These are phyloP conservation scores for Cinclus cinclus DNA, from an alignment of 2,113 vertebrate genomes.

Conservation along the genomic window DNA sequence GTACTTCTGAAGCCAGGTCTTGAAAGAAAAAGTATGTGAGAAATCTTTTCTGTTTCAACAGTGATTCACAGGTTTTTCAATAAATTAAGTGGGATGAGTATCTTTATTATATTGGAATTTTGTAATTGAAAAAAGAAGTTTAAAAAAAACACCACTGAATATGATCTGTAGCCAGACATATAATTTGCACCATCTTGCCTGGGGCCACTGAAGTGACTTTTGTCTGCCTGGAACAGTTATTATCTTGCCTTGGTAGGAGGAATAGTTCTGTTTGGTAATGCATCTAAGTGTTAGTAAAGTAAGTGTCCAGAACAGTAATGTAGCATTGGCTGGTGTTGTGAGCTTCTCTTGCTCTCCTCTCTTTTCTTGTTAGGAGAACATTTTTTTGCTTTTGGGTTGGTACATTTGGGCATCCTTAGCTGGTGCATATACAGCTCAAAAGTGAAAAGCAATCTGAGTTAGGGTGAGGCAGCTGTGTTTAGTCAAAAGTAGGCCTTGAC, in stretches of 20 bases:
- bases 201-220: accelerated
- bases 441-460: not conserved
- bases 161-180: not conserved
- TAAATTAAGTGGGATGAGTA: not conserved
- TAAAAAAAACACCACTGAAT: not conserved
- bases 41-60: not conserved
- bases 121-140: not conserved
- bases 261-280: not conserved
- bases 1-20: not conserved
- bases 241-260: not conserved
- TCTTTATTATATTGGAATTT: not conserved
- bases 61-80: not conserved
- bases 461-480: not conserved
- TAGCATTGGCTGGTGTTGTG: not conserved
- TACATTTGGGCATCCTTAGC: not conserved
- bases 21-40: not conserved
- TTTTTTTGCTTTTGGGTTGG: not conserved
- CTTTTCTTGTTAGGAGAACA: not conserved
- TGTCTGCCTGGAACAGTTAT: not conserved
- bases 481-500: not conserved
- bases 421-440: not conserved
- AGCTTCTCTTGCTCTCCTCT: not conserved
- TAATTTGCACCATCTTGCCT: not conserved
- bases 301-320: not conserved
- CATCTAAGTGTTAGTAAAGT: not conserved